Evolutionary conservation across 2,888 invertebrate genomes (phyloP).

Genomic region (Bibio marci): DNA sequence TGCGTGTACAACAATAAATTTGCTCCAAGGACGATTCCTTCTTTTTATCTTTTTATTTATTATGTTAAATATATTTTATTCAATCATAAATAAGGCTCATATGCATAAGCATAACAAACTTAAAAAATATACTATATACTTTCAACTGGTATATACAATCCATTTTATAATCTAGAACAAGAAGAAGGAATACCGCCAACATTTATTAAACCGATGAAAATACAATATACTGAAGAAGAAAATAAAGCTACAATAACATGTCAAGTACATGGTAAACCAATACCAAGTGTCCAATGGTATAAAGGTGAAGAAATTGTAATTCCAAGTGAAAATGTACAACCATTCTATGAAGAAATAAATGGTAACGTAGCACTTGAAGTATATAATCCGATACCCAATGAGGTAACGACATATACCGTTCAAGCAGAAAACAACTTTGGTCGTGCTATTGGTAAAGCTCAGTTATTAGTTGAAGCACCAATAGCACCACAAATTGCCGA

Average conservation of each 20-base stretch:
- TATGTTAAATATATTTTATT: too few species aligned
- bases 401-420: conserved; percentile 51
- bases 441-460: conserved; percentile 53
- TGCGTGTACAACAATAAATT: too few species aligned
- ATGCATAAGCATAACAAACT: neutral
- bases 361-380: conserved; percentile 46
- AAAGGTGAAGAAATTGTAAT: conserved; percentile 42
- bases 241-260: conserved; percentile 46
- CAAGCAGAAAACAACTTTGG: conserved; percentile 57
- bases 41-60: too few species aligned
- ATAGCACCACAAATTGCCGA: neutral
- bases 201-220: conserved; percentile 47
- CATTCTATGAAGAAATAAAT: conserved; percentile 41
- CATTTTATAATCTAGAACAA: conserved; percentile 39
- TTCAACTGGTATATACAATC: neutral
- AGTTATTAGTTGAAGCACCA: conserved; percentile 40
- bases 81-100: too few species aligned
- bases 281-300: conserved; percentile 55
- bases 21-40: too few species aligned
- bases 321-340: conserved; percentile 35
- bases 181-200: conserved; percentile 48
- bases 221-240: conserved; percentile 42
- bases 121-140: neutral
- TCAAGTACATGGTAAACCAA: conserved; percentile 48
- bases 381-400: conserved; percentile 42